phyloP scores from a whole-genome alignment of 2,888 invertebrate species.

The Pheosia gnoma region DNA sequence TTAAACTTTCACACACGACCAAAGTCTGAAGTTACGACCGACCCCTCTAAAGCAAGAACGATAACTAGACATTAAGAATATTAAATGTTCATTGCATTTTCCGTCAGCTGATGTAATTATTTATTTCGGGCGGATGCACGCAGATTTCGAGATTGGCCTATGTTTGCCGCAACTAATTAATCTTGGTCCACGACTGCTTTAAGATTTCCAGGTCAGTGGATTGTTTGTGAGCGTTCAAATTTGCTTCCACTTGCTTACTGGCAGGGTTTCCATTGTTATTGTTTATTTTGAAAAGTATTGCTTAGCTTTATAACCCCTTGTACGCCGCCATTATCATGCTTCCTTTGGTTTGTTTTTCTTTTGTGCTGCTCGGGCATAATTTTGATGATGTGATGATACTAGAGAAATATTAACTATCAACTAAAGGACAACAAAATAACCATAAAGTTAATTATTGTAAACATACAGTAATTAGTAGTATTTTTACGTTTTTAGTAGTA shows the following conservation, averaged over 20 bases:
- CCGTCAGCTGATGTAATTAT: slow-evolving; percentile 66
- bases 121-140: slow-evolving; percentile 72
- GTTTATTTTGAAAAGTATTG: slow-evolving; percentile 33
- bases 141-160: slow-evolving; percentile 75
- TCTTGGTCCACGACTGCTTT: slow-evolving; percentile 62
- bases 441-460: no score
- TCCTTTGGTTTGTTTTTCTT: not conserved
- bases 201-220: slow-evolving; percentile 69
- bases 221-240: slow-evolving; percentile 50
- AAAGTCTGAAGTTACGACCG: slow-evolving; percentile 58
- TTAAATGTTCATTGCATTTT: slow-evolving; percentile 73
- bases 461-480: no score
- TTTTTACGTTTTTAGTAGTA: no score
- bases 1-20: slow-evolving; percentile 43
- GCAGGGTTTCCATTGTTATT: slow-evolving; percentile 38
- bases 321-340: not conserved
- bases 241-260: slow-evolving; percentile 51
- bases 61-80: slow-evolving; percentile 64
- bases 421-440: no score
- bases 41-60: slow-evolving; percentile 52
- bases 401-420: not conserved
- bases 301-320: not conserved
- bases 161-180: slow-evolving; percentile 76
- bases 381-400: not conserved
- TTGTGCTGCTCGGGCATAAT: not conserved